phyloP scores from a whole-genome alignment of 2,888 invertebrate genomes.

The Hipparchia sbordonii region DNA sequence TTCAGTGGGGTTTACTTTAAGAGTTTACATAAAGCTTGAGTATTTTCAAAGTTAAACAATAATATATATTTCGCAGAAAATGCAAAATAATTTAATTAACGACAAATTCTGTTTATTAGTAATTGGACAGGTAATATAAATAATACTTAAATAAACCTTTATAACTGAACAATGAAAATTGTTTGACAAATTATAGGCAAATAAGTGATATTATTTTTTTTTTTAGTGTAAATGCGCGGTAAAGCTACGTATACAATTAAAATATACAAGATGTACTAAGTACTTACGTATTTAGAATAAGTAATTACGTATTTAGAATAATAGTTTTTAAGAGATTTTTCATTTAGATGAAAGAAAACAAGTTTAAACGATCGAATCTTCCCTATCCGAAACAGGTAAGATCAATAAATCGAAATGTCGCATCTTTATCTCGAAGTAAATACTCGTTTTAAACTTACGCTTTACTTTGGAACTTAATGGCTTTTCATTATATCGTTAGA shows the following conservation, averaged over 20 bases:
- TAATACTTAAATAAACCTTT: too few relatives aligned
- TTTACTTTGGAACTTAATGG: constrained; percentile 73
- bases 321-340: not conserved
- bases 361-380: constrained; percentile 18
- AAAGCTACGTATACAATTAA: too few relatives aligned
- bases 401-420: constrained; percentile 78
- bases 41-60: not conserved
- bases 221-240: too few relatives aligned
- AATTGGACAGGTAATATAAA: not conserved
- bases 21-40: constrained; percentile 7
- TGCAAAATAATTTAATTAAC: not conserved
- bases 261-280: too few relatives aligned
- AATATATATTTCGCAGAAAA: not conserved
- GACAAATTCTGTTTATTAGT: not conserved
- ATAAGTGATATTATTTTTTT: too few relatives aligned
- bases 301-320: not conserved
- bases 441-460: constrained; percentile 72
- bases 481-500: constrained; percentile 82
- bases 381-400: constrained; percentile 51
- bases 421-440: constrained; percentile 75
- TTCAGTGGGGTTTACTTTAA: not conserved
- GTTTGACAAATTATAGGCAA: too few relatives aligned
- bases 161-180: too few relatives aligned
- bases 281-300: not conserved
- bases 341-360: not conserved